Evolutionary conservation across 2,888 invertebrate species (phyloP).

Genomic region (Notocelia uddmanniana): DNA sequence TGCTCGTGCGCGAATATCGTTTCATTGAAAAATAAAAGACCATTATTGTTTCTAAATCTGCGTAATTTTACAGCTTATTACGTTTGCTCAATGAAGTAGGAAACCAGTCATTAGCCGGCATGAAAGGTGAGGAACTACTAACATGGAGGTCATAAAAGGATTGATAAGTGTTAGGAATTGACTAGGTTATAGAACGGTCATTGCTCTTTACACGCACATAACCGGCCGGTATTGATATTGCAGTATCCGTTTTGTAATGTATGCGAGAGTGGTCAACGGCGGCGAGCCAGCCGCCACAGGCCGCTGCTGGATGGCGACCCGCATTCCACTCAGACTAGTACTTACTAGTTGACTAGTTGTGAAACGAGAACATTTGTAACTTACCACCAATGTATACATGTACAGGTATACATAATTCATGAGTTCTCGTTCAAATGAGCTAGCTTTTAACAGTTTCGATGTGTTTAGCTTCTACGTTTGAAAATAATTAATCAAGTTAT

Average conservation of each 20-base stretch:
- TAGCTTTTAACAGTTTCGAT: constrained; percentile 38
- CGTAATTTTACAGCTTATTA: constrained; percentile 29
- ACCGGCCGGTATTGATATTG: constrained; percentile 59
- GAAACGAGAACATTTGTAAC: constrained; percentile 77
- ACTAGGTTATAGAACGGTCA: constrained; percentile 58
- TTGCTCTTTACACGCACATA: constrained; percentile 63
- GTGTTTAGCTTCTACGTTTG: constrained; percentile 7
- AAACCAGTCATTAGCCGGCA: not conserved
- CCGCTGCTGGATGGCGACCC: constrained; percentile 69
- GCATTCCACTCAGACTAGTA: constrained; percentile 71
- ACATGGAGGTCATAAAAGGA: constrained; percentile 7
- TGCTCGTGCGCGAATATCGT: constrained; percentile 33
- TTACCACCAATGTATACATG: constrained; percentile 56
- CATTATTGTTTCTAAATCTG: constrained; percentile 27
- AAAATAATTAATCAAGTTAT: constrained; percentile 3
- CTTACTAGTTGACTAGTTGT: constrained; percentile 69
- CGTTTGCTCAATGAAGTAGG: constrained; percentile 18
- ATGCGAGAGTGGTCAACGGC: constrained; percentile 79
- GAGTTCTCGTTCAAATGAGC: constrained; percentile 48
- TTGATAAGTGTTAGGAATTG: constrained; percentile 24
- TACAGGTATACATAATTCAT: constrained; percentile 56
- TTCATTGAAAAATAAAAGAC: constrained; percentile 21
- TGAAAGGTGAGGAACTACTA: not conserved
- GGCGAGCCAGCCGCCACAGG: constrained; percentile 79
- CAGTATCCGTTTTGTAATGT: constrained; percentile 67